Conservation (phyloP, 2,113 vertebrate genomes). For the Thermophis baileyi region DNA sequence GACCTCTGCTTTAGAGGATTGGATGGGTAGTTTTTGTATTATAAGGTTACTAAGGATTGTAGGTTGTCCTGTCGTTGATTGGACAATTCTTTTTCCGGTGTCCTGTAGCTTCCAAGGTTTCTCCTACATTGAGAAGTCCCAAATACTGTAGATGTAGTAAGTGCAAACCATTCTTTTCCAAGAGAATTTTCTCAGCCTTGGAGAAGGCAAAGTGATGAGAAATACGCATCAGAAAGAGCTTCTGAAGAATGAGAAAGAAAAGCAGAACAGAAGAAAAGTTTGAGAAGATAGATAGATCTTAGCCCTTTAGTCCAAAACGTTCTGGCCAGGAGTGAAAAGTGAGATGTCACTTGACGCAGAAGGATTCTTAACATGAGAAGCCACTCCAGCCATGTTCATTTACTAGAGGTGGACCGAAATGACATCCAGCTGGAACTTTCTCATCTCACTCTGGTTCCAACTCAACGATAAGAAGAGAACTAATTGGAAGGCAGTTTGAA, state of each 20-base stretch:
- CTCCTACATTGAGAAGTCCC: not conserved
- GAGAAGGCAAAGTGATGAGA: not conserved
- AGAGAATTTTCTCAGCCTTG: not conserved
- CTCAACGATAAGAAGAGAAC: conserved; percentile 37
- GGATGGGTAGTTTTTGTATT: not conserved
- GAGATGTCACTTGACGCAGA: too few relatives aligned
- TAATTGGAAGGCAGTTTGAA: conserved; percentile 51
- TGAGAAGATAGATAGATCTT: not conserved
- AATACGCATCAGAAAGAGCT: not conserved
- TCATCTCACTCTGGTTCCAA: conserved; percentile 34
- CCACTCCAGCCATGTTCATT: not conserved
- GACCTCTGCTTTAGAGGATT: not conserved
- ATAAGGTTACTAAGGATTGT: not conserved
- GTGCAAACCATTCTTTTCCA: not conserved
- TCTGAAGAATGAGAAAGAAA: not conserved
- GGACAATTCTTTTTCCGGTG: not conserved
- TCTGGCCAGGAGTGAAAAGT: not conserved
- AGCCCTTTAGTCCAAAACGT: not conserved
- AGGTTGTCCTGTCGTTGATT: not conserved
- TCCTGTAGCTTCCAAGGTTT: not conserved
- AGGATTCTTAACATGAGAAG: not conserved
- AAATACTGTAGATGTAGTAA: not conserved
- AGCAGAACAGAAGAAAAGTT: not conserved
- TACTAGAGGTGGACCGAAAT: conserved; percentile 15
- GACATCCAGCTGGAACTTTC: not conserved